A percentile compares a stretch with the other conserved stretches of the same genome.
These are phyloP conservation scores for Hypomecis punctinalis DNA, from an alignment of 2,888 invertebrate genomes.

Conservation along the genomic window DNA sequence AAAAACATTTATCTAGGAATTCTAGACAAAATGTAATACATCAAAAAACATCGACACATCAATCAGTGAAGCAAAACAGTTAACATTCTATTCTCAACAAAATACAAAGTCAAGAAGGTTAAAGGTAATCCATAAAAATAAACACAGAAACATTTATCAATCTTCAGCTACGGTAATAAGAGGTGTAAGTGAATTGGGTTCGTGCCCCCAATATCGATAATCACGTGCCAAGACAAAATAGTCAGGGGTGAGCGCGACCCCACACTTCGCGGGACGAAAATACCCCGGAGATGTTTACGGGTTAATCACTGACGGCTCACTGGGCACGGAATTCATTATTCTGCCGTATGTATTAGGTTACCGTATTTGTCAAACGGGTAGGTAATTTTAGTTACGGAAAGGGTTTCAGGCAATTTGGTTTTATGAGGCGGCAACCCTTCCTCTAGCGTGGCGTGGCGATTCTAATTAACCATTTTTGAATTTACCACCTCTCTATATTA, in stretches of 20 bases:
- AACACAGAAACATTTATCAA: constrained; percentile 57
- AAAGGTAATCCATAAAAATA: constrained; percentile 32
- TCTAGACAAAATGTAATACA: too few relatives aligned
- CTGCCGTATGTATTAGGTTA: constrained; percentile 51
- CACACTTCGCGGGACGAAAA: constrained; percentile 63
- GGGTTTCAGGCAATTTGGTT: constrained; percentile 36
- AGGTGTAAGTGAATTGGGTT: constrained; percentile 73
- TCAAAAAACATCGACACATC: background rate
- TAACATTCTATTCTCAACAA: constrained; percentile 7
- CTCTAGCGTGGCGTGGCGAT: constrained; percentile 8
- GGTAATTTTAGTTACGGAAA: constrained; percentile 40
- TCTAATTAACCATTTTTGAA: constrained; percentile 23
- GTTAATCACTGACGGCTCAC: constrained; percentile 67
- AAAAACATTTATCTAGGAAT: too few relatives aligned
- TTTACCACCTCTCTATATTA: background rate
- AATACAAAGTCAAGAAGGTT: constrained; percentile 14
- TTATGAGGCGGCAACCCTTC: constrained; percentile 31
- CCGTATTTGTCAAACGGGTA: constrained; percentile 42
- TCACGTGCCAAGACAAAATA: constrained; percentile 69
- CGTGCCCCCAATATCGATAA: constrained; percentile 75
- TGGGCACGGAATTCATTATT: constrained; percentile 60
- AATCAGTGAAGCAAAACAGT: background rate
- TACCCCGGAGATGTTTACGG: constrained; percentile 72
- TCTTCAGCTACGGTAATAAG: constrained; percentile 65
- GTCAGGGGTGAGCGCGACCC: constrained; percentile 65